Conservation (phyloP, 2,888 invertebrate species). For the Myopa tessellatipennis region DNA sequence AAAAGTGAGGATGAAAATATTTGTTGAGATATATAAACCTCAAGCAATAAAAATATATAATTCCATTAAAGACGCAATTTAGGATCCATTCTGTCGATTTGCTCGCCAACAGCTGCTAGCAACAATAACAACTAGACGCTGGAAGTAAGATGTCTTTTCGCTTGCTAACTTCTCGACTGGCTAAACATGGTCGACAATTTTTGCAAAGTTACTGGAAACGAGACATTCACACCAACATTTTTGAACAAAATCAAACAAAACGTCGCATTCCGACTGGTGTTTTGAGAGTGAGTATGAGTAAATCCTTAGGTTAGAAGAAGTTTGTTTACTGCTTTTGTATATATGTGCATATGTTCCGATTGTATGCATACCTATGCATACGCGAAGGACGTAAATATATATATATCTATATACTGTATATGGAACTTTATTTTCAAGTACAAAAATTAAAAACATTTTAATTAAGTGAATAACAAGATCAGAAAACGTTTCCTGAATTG, state of each 20-base stretch:
- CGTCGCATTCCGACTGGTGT: slow-evolving; percentile 60
- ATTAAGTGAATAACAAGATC: too few relatives aligned
- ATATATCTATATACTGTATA: too few relatives aligned
- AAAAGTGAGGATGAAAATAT: slow-evolving; percentile 13
- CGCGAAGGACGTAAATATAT: too few relatives aligned
- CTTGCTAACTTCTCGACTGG: slow-evolving; percentile 70
- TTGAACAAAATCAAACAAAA: slow-evolving; percentile 64
- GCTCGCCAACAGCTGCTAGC: not conserved
- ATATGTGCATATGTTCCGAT: too few relatives aligned
- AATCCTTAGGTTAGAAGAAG: not conserved
- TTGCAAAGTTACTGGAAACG: slow-evolving; percentile 70
- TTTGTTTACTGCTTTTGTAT: too few relatives aligned
- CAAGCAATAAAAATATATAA: not conserved
- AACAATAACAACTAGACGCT: not conserved
- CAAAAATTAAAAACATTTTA: too few relatives aligned
- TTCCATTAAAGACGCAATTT: slow-evolving; percentile 21
- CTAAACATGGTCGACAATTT: slow-evolving; percentile 73
- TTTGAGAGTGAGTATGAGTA: slow-evolving; percentile 55
- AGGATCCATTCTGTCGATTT: not conserved
- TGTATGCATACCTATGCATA: too few relatives aligned
- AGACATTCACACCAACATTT: slow-evolving; percentile 70
- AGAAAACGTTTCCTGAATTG: too few relatives aligned
- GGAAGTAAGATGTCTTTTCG: slow-evolving; percentile 71
- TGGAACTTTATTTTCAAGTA: too few relatives aligned
- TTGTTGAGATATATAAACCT: not conserved